Evolutionary conservation across 2,888 invertebrate genomes (phyloP), one percentile per base, ranked within the genome.

Genomic region (Tachina lurida): DNA sequence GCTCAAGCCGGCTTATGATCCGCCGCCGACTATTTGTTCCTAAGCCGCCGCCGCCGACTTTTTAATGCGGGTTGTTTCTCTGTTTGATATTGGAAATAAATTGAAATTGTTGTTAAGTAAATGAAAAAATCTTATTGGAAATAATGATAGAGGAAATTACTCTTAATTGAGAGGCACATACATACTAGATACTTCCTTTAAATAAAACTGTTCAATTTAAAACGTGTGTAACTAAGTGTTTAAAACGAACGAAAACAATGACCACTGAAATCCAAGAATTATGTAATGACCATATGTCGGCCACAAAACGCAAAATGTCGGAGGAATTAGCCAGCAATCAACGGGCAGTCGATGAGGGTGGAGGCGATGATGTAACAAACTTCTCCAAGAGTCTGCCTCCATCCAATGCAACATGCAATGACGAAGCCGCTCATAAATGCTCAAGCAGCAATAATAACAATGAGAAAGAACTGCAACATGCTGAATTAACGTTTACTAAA

Each of bases 381-480:
- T 52, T 41, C 5, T 10, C 54, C 63, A 45, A 60, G 49, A 71
- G 52, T 82, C 70, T 70, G 39, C 75, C 63, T 49, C 54, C 39
- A 73, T 56, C 63, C 10, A 41, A 9, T 86, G 82, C 84, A 73
- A 84, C 12, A 65, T 73, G 49, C 54, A 78, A 56, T 75, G 84
- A 45, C 54, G 75, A 70, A 43, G 49, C 60, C 47, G 54, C 58
- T 73, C 17, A 77, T 67, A 73, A 79, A 47, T 70, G 75, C 62
- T 65, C 75, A 15, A 83, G 56, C 58, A 62, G 77, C 87, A 77
- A 45, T 85, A 60, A 52, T 45, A 60, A n/a, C 45, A 67, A 62
- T 76, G 65, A 82, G 78, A 41, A 88, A 86, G 62, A 87, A 84
- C 17, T 52, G 84, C 88, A 88, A 87, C 88, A 90, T 86, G 60